Evolutionary conservation across 2,888 invertebrate genomes (phyloP), one percentile per base, ranked within the genome.

Genomic region (Alloplasta piceator): DNA sequence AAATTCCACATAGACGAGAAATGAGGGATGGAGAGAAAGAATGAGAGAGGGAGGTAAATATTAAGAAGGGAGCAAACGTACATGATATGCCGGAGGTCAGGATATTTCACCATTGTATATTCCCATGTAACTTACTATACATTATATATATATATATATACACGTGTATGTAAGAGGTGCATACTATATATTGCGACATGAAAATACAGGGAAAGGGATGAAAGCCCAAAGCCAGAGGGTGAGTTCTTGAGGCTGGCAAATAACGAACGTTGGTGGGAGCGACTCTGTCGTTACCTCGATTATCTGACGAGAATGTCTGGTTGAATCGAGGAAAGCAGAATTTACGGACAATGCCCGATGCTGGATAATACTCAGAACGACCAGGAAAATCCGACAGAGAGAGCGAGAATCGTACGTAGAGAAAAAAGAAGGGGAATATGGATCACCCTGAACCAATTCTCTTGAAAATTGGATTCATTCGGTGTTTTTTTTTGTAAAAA

Each of bases 241-340:
- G 71, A 50, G 14, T 71, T 75, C 26, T 80, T 67, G 64, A 67
- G 75, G 66, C 66, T 55, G 70, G 38, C 46, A 3, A 7, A 66
- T 72, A 67, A 75, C 61, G 70, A 75, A 55, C 66, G 64, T 55
- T 36, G 56, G 63, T 48, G 46, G 14, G 48, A 26, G 12, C 12
- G 12, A n/a, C 6, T 6, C 36, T 52, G 41, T 52, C 16, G 60
- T 67, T 73, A 41, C 14, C 66, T 75, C 75, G 70, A 80, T 75
- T 80, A 75, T 75, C 70, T 55, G 71, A 80, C 71, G 75, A 67
- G 70, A 66, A 79, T 46, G 75, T 70, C 75, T 70, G 70, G 75
- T 75, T 39, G 75, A 61, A 80, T 80, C 36, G 79, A 55, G 71
- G 60, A 66, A 80, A 80, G 75, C 50, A 48, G 60, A 75, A 80